A percentile compares a stretch with the other conserved stretches of the same genome.
phyloP scores from a whole-genome alignment of 2,888 invertebrate genomes.

The Eledona agricola region DNA sequence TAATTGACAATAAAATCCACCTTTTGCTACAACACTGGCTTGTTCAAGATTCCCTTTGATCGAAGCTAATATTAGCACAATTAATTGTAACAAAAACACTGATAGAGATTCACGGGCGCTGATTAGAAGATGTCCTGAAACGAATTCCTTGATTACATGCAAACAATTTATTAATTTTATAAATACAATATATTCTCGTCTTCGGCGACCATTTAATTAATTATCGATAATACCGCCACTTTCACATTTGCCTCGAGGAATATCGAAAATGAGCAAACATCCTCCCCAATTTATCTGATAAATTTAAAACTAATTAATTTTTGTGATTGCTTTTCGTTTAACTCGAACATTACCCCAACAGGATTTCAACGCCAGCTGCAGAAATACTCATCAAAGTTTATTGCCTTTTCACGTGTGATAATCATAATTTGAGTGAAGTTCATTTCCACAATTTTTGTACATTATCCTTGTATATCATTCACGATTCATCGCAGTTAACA shows the following conservation, averaged over 20 bases:
- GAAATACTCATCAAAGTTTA: slow-evolving; percentile 29
- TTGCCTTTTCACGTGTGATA: slow-evolving; percentile 33
- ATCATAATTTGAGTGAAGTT: slow-evolving; percentile 29
- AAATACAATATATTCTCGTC: too few relatives aligned
- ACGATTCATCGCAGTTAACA: neutral
- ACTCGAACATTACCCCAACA: slow-evolving; percentile 13
- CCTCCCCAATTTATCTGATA: neutral
- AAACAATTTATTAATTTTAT: too few relatives aligned
- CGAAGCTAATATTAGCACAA: slow-evolving; percentile 34
- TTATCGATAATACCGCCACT: too few relatives aligned
- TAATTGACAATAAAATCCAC: slow-evolving; percentile 12
- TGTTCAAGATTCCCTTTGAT: slow-evolving; percentile 12
- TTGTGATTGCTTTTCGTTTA: slow-evolving; percentile 25
- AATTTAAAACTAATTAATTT: slow-evolving; percentile 29
- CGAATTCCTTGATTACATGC: slow-evolving; percentile 36
- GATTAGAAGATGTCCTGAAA: slow-evolving; percentile 36
- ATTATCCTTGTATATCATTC: too few relatives aligned
- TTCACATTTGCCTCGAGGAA: neutral
- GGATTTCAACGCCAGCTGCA: slow-evolving; percentile 29
- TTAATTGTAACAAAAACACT: slow-evolving; percentile 32
- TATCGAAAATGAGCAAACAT: neutral
- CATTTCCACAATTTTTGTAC: too few relatives aligned
- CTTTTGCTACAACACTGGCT: slow-evolving; percentile 6
- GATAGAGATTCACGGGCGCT: slow-evolving; percentile 36
- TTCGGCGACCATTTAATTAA: slow-evolving; percentile 14